Evolutionary conservation across 1,140 invertebrate species (phyloP).

Genomic region (Acromyrmex heyeri): DNA sequence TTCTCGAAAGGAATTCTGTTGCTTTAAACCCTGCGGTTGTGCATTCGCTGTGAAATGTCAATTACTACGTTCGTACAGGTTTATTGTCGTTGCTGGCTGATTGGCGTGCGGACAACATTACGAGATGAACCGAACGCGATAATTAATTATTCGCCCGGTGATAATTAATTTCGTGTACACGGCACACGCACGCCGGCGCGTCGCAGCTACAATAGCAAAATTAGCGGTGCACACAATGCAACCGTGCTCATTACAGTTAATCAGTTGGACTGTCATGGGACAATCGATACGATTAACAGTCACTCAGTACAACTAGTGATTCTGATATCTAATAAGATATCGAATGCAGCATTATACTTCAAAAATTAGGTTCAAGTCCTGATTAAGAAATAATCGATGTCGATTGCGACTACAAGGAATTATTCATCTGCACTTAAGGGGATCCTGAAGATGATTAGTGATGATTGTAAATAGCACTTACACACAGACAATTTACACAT

Average conservation of each 20-base stretch:
- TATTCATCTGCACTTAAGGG: not conserved
- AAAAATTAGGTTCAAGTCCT: not conserved
- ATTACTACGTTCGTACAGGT: not conserved
- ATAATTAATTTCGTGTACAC: constrained; percentile 51
- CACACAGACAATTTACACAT: too few species aligned
- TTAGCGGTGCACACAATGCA: constrained; percentile 45
- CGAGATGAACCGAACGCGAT: constrained; percentile 30
- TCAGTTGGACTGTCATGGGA: constrained; percentile 25
- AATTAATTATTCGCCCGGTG: constrained; percentile 53
- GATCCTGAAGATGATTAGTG: too few species aligned
- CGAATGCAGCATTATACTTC: not conserved
- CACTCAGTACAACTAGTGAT: not conserved
- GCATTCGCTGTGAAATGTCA: not conserved
- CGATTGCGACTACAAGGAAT: not conserved
- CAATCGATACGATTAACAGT: constrained; percentile 34
- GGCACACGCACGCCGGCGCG: constrained; percentile 1
- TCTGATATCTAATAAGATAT: not conserved
- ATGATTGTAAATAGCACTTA: too few species aligned
- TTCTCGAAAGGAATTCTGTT: not conserved
- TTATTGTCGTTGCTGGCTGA: constrained; percentile 24
- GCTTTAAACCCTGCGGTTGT: too few species aligned
- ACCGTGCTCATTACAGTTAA: constrained; percentile 24
- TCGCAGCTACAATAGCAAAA: constrained; percentile 35
- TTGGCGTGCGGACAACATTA: constrained; percentile 31
- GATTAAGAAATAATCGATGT: not conserved